A percentile compares a stretch with the other conserved stretches of the same genome.
Conservation (phyloP, 2,113 vertebrate genomes). For the Spermophilus dauricus region DNA sequence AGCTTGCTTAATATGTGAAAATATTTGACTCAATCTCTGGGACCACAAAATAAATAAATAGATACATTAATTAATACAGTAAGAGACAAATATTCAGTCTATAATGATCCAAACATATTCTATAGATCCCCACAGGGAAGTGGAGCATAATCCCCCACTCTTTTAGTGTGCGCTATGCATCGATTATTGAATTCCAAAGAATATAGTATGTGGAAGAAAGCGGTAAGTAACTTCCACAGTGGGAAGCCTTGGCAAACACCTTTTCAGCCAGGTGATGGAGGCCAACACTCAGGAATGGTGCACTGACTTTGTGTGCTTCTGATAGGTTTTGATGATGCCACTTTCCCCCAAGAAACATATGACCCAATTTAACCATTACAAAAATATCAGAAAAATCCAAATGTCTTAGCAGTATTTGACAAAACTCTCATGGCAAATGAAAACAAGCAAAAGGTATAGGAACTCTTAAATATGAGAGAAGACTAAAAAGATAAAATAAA, state of each 20-base stretch:
- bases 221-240: background rate
- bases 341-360: background rate
- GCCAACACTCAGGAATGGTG: background rate
- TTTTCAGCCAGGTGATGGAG: background rate
- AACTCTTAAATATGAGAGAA: background rate
- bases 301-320: accelerated
- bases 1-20: no score
- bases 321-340: background rate
- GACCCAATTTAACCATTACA: background rate
- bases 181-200: background rate
- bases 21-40: no score
- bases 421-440: background rate
- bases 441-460: background rate
- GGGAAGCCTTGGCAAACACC: background rate
- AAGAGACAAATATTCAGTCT: background rate
- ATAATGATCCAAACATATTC: background rate
- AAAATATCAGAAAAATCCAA: background rate
- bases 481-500: background rate
- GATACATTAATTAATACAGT: background rate
- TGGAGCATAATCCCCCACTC: background rate
- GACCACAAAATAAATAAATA: no score
- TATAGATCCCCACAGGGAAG: background rate
- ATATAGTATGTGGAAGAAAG: background rate
- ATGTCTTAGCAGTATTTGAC: background rate
- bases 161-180: background rate